These are phyloP conservation scores for Myopa tessellatipennis DNA, from an alignment of 2,888 invertebrate species.

Conservation along the genomic window DNA sequence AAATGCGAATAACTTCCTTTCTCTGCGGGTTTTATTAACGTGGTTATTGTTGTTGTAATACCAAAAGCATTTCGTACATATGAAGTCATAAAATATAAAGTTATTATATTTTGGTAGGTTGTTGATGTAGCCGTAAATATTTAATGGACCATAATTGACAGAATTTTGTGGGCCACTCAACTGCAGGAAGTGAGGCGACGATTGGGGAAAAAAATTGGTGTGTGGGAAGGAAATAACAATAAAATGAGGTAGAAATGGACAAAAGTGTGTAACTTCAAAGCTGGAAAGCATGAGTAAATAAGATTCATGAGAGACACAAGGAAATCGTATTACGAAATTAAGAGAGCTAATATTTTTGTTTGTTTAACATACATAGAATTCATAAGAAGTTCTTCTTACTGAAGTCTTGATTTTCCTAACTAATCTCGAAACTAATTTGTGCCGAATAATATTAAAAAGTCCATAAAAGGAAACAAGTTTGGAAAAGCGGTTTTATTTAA, in stretches of 20 bases:
- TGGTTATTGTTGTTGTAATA: background rate
- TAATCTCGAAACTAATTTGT: too few relatives aligned
- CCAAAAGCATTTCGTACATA: conserved; percentile 1
- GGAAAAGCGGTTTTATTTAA: too few relatives aligned
- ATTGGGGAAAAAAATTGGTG: background rate
- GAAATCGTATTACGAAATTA: too few relatives aligned
- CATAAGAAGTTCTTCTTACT: too few relatives aligned
- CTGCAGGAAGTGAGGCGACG: background rate
- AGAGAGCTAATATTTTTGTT: too few relatives aligned
- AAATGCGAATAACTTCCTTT: background rate
- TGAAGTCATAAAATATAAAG: conserved; percentile 26
- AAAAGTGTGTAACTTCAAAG: too few relatives aligned
- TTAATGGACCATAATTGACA: conserved; percentile 23
- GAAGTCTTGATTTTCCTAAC: too few relatives aligned
- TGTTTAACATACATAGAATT: too few relatives aligned
- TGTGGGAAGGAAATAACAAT: background rate
- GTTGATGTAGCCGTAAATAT: conserved; percentile 31
- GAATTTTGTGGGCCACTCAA: background rate
- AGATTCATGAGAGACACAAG: too few relatives aligned
- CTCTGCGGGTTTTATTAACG: background rate
- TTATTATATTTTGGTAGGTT: conserved; percentile 31
- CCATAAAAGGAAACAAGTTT: too few relatives aligned
- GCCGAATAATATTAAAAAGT: too few relatives aligned
- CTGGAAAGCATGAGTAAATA: too few relatives aligned
- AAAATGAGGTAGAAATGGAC: background rate